Base-by-base conservation (phyloP, 2,113 vertebrate species). In the Sisor rabdophorus region DNA sequence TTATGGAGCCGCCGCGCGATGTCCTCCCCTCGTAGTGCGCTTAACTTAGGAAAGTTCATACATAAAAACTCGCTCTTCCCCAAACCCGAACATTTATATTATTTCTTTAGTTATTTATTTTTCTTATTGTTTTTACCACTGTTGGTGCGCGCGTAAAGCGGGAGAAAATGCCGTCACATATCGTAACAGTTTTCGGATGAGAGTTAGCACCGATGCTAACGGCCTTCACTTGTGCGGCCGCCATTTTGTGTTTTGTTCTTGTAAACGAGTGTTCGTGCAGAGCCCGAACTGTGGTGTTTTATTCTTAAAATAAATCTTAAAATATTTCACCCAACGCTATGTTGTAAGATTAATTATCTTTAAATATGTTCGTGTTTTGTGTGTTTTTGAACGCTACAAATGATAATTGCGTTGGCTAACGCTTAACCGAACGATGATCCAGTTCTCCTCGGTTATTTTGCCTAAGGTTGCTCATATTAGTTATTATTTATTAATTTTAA, bases 181-280 rank as follows among this genome's bases (percentile, higher is more conserved):
- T 40, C 28, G 1, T 17, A n/a, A 61, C 15, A 32, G 16, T 19
- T 61, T 32, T 30, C 2, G 1, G 56, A 61, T 10, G 58, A 53
- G 52, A 40, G 50, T 74, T 63, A 67, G 71, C 61, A 3, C 24
- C 22, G 22, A 63, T 36, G 79, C 81, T 70, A 72, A 53, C 69
- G 75, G 71, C 71, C 80, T 81, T 73, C 64, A 44, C 16, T 1
- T 53, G 67, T 56, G 26, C 12, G 84, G 76, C 82, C 91, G 92
- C 92, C 92, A 93, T 93, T 93, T 93, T 93, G 92, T 93, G 91
- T 93, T 91, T 91, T 88, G 89, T 91, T 89, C 88, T 87, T 78
- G 85, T 86, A 80, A 79, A 56, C 56, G 75, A 48, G 80, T 85
- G 79, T 79, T 53, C 20, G 32, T 53, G 32, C 56, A 52, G 26